A percentile compares a stretch with the other conserved stretches of the same genome.
phyloP scores from a whole-genome alignment of 2,113 vertebrate genomes.

The Rhea americana region DNA sequence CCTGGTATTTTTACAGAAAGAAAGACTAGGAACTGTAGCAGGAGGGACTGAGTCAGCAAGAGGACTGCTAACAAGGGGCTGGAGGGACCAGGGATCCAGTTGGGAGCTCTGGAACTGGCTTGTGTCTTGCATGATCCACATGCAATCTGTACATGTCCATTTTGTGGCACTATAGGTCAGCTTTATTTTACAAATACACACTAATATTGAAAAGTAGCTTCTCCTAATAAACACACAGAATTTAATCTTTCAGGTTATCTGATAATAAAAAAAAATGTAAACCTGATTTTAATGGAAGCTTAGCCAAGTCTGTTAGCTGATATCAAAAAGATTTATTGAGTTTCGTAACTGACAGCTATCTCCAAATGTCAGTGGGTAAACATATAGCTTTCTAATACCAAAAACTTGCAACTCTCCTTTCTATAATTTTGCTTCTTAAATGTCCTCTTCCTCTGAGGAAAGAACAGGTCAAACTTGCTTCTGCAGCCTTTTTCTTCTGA shows the following conservation, averaged over 20 bases:
- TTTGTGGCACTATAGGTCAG: neutral
- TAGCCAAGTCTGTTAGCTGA: neutral
- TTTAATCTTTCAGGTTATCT: neutral
- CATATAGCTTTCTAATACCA: neutral
- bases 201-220: neutral
- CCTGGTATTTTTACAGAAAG: neutral
- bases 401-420: neutral
- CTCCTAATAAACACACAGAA: neutral
- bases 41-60: neutral
- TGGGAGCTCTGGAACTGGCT: neutral
- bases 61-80: neutral
- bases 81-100: neutral
- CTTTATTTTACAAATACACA: neutral
- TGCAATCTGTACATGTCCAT: fast-evolving
- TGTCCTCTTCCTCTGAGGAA: neutral
- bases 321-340: neutral
- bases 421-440: neutral
- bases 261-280: neutral
- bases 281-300: neutral
- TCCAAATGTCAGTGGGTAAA: neutral
- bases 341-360: neutral
- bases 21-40: neutral
- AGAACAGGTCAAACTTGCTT: neutral
- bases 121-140: neutral
- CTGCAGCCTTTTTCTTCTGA: neutral